Conservation (phyloP, 2,113 vertebrate genomes). For the Dasyprocta punctata region DNA sequence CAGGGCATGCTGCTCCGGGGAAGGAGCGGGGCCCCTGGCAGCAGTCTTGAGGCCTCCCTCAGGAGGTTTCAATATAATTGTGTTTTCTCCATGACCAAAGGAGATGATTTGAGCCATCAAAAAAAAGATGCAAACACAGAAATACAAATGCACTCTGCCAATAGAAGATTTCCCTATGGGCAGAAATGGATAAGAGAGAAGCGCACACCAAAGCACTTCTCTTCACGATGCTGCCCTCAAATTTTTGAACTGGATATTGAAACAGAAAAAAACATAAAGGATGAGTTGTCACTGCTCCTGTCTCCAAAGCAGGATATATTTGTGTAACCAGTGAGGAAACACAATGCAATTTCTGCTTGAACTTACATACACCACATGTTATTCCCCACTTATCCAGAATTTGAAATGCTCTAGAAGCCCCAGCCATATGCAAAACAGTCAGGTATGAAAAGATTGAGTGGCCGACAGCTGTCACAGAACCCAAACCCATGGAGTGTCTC, state of each 20-base stretch:
- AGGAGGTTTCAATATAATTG: neutral
- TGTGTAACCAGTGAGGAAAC: neutral
- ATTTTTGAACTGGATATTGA: neutral
- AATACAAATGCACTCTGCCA: constrained; percentile 6
- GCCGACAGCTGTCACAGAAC: neutral
- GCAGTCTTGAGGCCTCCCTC: neutral
- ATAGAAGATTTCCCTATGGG: neutral
- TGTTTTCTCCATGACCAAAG: constrained; percentile 48
- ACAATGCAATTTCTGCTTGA: neutral
- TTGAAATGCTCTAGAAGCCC: neutral
- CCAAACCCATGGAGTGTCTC: neutral
- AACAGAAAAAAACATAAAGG: neutral
- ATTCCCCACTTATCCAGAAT: neutral
- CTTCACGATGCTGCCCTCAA: neutral
- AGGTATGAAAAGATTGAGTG: neutral
- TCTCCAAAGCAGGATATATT: neutral
- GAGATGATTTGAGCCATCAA: constrained; percentile 19
- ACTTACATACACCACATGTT: neutral
- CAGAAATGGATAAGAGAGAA: neutral
- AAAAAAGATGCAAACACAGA: constrained; percentile 32
- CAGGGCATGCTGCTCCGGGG: neutral
- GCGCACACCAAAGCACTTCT: neutral
- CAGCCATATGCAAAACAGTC: neutral
- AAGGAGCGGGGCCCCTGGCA: neutral
- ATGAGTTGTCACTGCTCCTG: neutral